Conservation (phyloP, 1,140 invertebrate species). For the Mylabris phalerata region DNA sequence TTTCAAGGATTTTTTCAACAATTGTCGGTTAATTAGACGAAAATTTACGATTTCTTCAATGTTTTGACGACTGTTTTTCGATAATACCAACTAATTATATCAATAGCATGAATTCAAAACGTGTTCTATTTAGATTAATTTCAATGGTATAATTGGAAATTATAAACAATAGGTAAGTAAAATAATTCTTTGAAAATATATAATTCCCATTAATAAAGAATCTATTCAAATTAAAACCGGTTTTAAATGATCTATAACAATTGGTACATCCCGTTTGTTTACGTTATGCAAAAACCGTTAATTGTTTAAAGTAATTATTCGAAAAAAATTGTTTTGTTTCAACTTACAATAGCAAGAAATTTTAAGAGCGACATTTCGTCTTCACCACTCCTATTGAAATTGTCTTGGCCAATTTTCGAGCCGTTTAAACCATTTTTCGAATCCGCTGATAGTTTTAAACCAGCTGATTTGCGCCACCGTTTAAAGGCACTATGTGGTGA, state of each 20-base stretch:
- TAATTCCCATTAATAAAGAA: background rate
- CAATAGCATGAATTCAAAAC: no score
- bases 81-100: no score
- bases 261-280: background rate
- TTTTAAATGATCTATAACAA: no score
- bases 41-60: no score
- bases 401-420: slow-evolving; percentile 19
- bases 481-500: slow-evolving; percentile 35
- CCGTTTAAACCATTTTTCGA: slow-evolving; percentile 26
- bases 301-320: background rate
- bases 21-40: no score
- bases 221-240: no score
- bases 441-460: slow-evolving; percentile 22
- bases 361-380: slow-evolving; percentile 54
- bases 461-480: slow-evolving; percentile 34
- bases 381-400: slow-evolving; percentile 20
- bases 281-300: background rate
- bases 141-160: no score
- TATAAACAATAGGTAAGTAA: no score
- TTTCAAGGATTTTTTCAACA: background rate
- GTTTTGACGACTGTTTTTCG: no score
- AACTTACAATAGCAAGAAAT: slow-evolving; percentile 58
- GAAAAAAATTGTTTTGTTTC: no score
- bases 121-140: no score
- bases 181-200: background rate